Evolutionary conservation across 2,113 vertebrate genomes (phyloP).

Genomic region (Pluvianellus socialis): DNA sequence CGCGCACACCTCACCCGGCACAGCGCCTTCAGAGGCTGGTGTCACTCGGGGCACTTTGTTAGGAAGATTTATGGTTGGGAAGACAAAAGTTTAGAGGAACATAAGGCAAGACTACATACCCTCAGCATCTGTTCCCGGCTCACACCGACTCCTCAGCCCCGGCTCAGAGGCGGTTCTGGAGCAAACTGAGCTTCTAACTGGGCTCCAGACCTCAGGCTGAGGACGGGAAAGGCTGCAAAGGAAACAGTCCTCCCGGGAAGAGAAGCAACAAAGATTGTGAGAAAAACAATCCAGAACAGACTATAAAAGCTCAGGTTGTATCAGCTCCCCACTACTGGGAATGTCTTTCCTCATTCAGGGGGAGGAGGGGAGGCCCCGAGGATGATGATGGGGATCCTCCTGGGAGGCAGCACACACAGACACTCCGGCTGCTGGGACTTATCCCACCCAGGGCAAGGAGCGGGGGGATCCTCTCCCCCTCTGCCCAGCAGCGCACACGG

Average conservation of each 20-base stretch:
- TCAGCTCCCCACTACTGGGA: background rate
- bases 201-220: background rate
- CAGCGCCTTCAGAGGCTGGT: background rate
- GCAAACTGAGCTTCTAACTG: conserved; percentile 27
- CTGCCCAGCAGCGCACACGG: background rate
- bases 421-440: accelerated
- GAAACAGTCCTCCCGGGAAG: background rate
- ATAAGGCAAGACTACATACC: conserved; percentile 4
- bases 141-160: conserved; percentile 3
- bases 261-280: conserved; percentile 26
- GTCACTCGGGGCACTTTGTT: background rate
- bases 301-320: background rate
- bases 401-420: background rate
- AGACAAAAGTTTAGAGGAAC: conserved; percentile 51
- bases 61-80: conserved; percentile 16
- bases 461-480: background rate
- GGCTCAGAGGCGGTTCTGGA: conserved; percentile 44
- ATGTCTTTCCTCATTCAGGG: background rate
- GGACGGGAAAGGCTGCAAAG: background rate
- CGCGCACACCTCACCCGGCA: background rate
- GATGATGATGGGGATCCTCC: background rate
- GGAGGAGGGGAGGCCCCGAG: background rate
- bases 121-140: conserved; percentile 55
- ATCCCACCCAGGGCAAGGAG: accelerated
- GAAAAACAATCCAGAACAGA: background rate